A percentile compares a stretch with the other conserved stretches of the same genome.
These are phyloP conservation scores for Mesochorus sp. DNA, from an alignment of 2,888 invertebrate genomes.

Conservation along the genomic window DNA sequence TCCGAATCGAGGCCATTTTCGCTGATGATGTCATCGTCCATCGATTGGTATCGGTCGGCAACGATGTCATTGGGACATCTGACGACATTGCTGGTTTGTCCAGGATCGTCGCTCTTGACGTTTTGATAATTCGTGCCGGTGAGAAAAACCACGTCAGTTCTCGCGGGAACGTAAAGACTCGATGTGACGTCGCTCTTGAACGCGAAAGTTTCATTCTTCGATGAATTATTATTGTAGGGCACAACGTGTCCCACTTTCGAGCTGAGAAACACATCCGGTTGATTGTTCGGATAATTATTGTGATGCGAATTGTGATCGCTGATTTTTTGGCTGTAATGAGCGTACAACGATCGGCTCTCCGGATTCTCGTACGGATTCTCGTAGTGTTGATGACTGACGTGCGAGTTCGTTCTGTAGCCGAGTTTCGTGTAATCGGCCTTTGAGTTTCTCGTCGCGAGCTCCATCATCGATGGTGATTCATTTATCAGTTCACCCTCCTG, in stretches of 20 bases:
- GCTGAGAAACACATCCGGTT: conserved; percentile 61
- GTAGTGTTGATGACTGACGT: conserved; percentile 61
- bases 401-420: conserved; percentile 62
- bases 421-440: conserved; percentile 68
- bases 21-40: conserved; percentile 55
- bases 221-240: conserved; percentile 62
- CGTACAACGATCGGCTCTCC: conserved; percentile 47
- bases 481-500: conserved; percentile 70
- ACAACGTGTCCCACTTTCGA: conserved; percentile 58
- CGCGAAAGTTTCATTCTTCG: conserved; percentile 63
- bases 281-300: conserved; percentile 8
- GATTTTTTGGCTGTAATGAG: conserved; percentile 55
- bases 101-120: conserved; percentile 60
- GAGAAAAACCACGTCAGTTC: conserved; percentile 66
- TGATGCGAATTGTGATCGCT: conserved; percentile 4
- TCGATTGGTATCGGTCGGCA: conserved; percentile 40
- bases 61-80: conserved; percentile 13
- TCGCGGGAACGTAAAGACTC: conserved; percentile 62
- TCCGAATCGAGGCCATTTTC: conserved; percentile 53
- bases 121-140: conserved; percentile 62
- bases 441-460: conserved; percentile 41
- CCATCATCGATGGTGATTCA: conserved; percentile 43
- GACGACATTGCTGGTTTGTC: conserved; percentile 46
- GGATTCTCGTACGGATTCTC: conserved; percentile 66
- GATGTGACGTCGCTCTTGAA: conserved; percentile 56